A percentile compares a stretch with the other conserved stretches of the same genome.
These are phyloP conservation scores for Todiramphus chloris DNA, from an alignment of 2,113 vertebrate species.

Conservation along the genomic window DNA sequence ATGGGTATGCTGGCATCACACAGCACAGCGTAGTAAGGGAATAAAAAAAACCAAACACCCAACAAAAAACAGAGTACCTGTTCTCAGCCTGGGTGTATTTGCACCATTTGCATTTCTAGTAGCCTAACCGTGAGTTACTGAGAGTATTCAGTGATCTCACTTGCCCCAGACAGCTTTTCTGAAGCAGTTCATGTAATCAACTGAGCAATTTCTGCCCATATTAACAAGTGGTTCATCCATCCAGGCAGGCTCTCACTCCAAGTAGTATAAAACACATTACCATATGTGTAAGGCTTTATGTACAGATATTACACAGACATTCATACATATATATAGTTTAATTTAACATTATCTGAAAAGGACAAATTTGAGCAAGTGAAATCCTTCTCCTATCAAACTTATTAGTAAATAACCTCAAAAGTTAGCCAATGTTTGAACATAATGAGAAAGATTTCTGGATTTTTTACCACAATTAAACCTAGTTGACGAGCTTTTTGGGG, in stretches of 20 bases:
- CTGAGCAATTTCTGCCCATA: not conserved
- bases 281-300: not conserved
- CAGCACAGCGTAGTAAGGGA: not conserved
- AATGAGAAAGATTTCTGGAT: not conserved
- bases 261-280: not conserved
- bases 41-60: not conserved
- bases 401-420: not conserved
- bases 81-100: not conserved
- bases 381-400: not conserved
- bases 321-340: not conserved
- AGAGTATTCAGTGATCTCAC: not conserved
- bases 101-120: not conserved
- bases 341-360: not conserved
- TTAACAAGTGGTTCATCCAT: not conserved
- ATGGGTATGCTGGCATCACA: not conserved
- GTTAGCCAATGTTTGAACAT: not conserved
- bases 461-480: not conserved
- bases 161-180: not conserved
- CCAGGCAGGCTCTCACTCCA: not conserved
- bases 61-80: not conserved
- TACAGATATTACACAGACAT: not conserved
- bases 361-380: not conserved
- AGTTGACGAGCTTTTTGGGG: not conserved
- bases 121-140: not conserved
- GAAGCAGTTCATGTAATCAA: slow-evolving; percentile 1